A percentile compares a stretch with the other conserved stretches of the same genome.
Evolutionary conservation across 2,113 vertebrate genomes (phyloP).

Genomic region (Montifringilla adamsi): DNA sequence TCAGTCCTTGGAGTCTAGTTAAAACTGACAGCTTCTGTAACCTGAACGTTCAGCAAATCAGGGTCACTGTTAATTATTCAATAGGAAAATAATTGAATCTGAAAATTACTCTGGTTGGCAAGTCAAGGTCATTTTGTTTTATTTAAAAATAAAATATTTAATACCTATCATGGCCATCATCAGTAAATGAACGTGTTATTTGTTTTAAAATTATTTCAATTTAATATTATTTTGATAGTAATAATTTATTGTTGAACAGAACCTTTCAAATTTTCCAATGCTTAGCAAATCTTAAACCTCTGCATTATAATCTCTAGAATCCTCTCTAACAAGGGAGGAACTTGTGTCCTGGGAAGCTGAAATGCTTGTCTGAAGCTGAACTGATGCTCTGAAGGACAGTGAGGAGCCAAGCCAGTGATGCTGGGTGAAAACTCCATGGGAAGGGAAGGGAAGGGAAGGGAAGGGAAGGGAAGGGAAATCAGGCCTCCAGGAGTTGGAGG

Average conservation of each 20-base stretch:
- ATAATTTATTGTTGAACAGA: not conserved
- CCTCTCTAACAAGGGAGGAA: not conserved
- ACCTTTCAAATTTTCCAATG: not conserved
- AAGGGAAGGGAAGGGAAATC: not conserved
- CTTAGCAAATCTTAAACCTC: not conserved
- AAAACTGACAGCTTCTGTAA: not conserved
- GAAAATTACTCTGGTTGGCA: not conserved
- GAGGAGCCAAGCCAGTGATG: not conserved
- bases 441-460: too few relatives aligned
- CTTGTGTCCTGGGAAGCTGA: not conserved
- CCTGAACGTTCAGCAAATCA: not conserved
- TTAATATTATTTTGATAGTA: not conserved
- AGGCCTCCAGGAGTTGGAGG: not conserved
- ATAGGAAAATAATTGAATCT: not conserved
- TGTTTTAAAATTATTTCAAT: not conserved
- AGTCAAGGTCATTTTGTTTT: not conserved
- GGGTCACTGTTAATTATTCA: constrained; percentile 40
- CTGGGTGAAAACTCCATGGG: not conserved
- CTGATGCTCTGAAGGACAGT: not conserved
- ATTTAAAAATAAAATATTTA: constrained; percentile 3
- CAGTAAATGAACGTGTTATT: not conserved
- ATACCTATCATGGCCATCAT: not conserved
- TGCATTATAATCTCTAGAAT: not conserved
- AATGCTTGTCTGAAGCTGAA: not conserved
- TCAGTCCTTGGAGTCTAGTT: not conserved